phyloP scores from a whole-genome alignment of 1,140 invertebrate genomes.

The Bradynema listronoti region DNA sequence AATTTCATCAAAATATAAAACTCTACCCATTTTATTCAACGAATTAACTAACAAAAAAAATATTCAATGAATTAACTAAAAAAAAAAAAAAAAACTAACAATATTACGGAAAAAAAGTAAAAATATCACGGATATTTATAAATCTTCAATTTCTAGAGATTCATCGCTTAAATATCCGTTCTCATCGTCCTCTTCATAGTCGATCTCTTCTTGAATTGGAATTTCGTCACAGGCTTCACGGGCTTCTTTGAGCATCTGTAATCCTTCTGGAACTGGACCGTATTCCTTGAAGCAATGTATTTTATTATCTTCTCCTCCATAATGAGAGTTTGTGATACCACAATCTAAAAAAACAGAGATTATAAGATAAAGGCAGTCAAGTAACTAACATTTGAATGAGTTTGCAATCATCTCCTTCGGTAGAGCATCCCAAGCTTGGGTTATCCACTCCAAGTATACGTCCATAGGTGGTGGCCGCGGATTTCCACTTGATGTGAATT shows the following conservation, averaged over 20 bases:
- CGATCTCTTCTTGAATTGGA: neutral
- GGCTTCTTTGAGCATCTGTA: neutral
- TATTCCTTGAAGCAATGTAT: conserved; percentile 1
- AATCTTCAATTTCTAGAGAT: neutral
- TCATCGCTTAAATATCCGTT: neutral
- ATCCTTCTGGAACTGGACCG: conserved; percentile 2
- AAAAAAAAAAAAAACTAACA: neutral
- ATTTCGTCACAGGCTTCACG: neutral
- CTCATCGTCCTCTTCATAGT: neutral
- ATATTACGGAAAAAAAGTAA: neutral
- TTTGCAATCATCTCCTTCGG: conserved; percentile 5
- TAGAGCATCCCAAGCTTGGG: conserved; percentile 6
- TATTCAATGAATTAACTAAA: neutral
- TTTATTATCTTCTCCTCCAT: conserved; percentile 1
- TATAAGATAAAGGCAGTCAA: neutral
- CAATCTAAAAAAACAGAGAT: neutral
- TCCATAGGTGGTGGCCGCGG: conserved; percentile 13
- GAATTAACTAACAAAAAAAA: neutral
- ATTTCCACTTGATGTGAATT: conserved; percentile 9
- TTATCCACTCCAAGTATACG: conserved; percentile 16
- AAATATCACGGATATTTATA: no score
- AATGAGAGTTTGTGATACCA: neutral
- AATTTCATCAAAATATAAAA: neutral
- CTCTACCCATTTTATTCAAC: neutral
- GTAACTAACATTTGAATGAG: conserved; percentile 2